phyloP scores from a whole-genome alignment of 1,140 invertebrate genomes.

The Plectrocnemia conspersa region DNA sequence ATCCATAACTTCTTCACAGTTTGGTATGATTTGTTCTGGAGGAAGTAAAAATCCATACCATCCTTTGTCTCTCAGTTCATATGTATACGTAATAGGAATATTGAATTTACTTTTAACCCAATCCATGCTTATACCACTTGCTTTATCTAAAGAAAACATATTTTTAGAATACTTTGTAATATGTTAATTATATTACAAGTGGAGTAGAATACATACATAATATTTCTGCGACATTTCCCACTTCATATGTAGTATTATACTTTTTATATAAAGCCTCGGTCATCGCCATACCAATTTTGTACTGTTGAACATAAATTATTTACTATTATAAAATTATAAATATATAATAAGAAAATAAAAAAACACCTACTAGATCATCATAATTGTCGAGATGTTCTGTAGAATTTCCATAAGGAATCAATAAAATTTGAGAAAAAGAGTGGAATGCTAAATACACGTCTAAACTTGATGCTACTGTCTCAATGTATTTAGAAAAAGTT shows the following conservation, averaged over 20 bases:
- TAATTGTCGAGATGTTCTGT: slow-evolving; percentile 49
- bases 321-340: not conserved
- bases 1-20: slow-evolving; percentile 65
- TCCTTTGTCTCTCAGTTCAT: slow-evolving; percentile 71
- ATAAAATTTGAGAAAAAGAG: slow-evolving; percentile 7
- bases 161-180: slow-evolving; percentile 3
- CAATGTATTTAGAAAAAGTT: not conserved
- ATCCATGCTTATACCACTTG: slow-evolving; percentile 63
- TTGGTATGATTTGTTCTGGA: slow-evolving; percentile 66
- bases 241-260: slow-evolving; percentile 43
- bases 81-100: slow-evolving; percentile 61
- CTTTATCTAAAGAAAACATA: slow-evolving; percentile 43
- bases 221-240: slow-evolving; percentile 49
- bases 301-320: slow-evolving; percentile 34
- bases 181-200: no score
- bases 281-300: slow-evolving; percentile 39
- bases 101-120: slow-evolving; percentile 63
- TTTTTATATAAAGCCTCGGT: slow-evolving; percentile 39
- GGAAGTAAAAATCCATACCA: slow-evolving; percentile 72
- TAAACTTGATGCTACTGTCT: slow-evolving; percentile 1
- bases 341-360: slow-evolving; percentile 10
- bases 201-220: slow-evolving; percentile 52
- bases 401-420: slow-evolving; percentile 32
- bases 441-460: slow-evolving; percentile 5
- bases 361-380: slow-evolving; percentile 45